Conservation (phyloP, 2,797 vertebrate genomes). For the Myotis myotis region DNA sequence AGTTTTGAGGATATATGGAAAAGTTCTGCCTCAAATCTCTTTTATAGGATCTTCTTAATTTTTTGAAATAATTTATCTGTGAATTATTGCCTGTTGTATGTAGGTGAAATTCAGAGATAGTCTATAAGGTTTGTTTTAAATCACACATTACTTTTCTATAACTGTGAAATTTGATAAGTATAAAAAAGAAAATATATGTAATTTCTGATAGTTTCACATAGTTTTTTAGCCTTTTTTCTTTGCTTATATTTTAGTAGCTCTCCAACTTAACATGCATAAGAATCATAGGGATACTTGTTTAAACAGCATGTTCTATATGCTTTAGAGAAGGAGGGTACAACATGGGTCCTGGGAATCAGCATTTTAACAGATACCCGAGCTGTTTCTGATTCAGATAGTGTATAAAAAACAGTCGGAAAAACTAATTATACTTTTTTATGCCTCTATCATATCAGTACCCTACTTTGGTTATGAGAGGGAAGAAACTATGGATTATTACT, state of each 20-base stretch:
- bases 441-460: background rate
- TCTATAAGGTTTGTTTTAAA: slow-evolving; percentile 39
- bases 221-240: background rate
- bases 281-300: background rate
- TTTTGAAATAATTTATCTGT: slow-evolving; percentile 51
- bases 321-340: background rate
- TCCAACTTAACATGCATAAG: background rate
- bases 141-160: slow-evolving; percentile 25
- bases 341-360: background rate
- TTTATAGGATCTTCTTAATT: slow-evolving; percentile 46
- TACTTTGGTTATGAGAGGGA: background rate
- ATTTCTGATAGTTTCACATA: slow-evolving; percentile 1
- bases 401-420: background rate
- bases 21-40: slow-evolving; percentile 61
- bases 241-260: slow-evolving; percentile 5
- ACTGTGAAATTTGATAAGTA: slow-evolving; percentile 33
- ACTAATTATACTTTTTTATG: background rate
- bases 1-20: slow-evolving; percentile 75
- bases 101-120: slow-evolving; percentile 10
- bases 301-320: background rate
- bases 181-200: background rate
- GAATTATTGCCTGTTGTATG: background rate
- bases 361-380: background rate
- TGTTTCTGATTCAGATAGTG: background rate
- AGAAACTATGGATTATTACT: background rate